Evolutionary conservation across 2,888 invertebrate species (phyloP), one percentile per base, ranked within the genome.

Genomic region (Eucera pruinosa): DNA sequence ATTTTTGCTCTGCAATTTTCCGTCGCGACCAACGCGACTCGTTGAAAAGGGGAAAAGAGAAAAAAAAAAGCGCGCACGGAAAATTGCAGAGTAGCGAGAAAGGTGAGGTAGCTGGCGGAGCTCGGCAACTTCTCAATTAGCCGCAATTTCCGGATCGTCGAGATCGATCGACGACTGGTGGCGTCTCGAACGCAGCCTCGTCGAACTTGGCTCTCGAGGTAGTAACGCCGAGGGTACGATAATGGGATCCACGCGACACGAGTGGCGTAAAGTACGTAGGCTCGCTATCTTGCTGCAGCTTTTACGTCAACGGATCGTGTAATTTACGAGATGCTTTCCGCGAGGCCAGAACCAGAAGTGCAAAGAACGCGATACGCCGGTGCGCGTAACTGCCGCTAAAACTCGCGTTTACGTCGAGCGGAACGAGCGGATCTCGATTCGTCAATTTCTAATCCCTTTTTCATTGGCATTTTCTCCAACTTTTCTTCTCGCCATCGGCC

Each of bases 51-150:
- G 23, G 20, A 25, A 2, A 20, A 25, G 2, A 11, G 20, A 25
- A 2, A 20, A 25, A 6, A 39, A 27, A 0, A 9, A 43, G 6
- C 0, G 11, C 2, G 15, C 4, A 30, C n/a, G n/a, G n/a, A 13
- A 64, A 64, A 18, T 36, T 43, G 43, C 23, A 39, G 13, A 23
- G 15, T 20, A 27, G 13, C 23, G 30, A 20, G 48, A 30, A 48
- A 58, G n/a, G n/a, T 27, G 39, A 15, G n/a, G 27, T 15, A 4
- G 23, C n/a, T 15, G n/a, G 25, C 5, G 5, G 27, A 23, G 54
- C 57, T 30, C 66, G 62, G 74, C 50, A 72, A 78, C 74, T 78
- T 81, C 64, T 82, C 62, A 75, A 82, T 82, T 82, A 82, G 55
- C 60, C 39, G 55, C 54, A 67, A 33, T 73, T 75, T 72, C 62